Conservation (phyloP, 2,888 invertebrate genomes). For the Xanthia icteritia region DNA sequence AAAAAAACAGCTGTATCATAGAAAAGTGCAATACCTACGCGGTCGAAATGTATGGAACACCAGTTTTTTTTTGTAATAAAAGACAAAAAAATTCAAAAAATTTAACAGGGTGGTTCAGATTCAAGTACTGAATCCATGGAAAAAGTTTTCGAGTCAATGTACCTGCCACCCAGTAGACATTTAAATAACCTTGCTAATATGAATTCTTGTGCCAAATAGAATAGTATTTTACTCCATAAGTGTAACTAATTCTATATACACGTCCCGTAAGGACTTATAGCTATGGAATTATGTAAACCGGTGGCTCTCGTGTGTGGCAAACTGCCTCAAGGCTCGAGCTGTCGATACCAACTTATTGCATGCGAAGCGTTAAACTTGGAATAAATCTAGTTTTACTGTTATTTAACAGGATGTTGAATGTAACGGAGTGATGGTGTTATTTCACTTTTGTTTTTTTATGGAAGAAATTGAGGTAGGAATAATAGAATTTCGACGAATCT, state of each 20-base stretch:
- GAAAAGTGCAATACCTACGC: too few species aligned
- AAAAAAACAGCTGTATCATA: too few species aligned
- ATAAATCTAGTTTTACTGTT: conserved; percentile 51
- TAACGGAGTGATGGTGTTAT: not conserved
- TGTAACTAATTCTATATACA: conserved; percentile 15
- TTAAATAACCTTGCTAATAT: not conserved
- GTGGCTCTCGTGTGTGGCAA: conserved; percentile 49
- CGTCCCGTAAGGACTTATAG: not conserved
- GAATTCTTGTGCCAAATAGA: not conserved
- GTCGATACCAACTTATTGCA: conserved; percentile 37
- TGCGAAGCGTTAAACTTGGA: conserved; percentile 30
- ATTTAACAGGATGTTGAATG: conserved; percentile 25
- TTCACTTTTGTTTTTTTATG: not conserved
- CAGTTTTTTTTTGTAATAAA: too few species aligned
- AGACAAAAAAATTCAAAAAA: too few species aligned
- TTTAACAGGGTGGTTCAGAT: too few species aligned
- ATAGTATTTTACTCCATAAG: not conserved
- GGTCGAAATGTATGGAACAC: too few species aligned
- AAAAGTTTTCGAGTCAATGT: too few species aligned
- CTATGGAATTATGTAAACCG: conserved; percentile 19
- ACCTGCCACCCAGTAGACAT: not conserved
- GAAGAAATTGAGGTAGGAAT: not conserved
- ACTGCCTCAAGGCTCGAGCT: conserved; percentile 27
- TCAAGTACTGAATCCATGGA: too few species aligned
- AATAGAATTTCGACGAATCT: not conserved